Conservation (phyloP, 2,888 invertebrate genomes). For the Gari tellinella region DNA sequence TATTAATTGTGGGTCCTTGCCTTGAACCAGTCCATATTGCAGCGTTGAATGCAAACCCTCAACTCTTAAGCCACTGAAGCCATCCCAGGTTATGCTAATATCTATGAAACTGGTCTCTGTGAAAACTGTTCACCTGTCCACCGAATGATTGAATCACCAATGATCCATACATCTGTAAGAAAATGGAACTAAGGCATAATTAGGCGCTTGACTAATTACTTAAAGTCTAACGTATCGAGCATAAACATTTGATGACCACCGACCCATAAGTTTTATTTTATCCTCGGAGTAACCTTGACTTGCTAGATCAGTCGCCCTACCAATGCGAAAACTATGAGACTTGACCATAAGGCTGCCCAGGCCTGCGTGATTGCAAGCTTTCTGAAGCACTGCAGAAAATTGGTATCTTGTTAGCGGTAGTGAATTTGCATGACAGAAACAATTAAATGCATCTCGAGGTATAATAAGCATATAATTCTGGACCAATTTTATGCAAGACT, state of each 20-base stretch:
- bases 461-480: background rate
- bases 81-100: conserved; percentile 14
- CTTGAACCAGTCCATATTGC: conserved; percentile 2
- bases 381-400: conserved; percentile 26
- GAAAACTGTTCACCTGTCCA: conserved; percentile 17
- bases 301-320: conserved; percentile 25
- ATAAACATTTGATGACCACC: conserved; percentile 29
- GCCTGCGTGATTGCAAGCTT: conserved; percentile 14
- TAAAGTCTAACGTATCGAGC: conserved; percentile 16
- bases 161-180: conserved; percentile 32
- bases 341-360: too few relatives aligned
- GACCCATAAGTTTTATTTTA: conserved; percentile 32
- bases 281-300: conserved; percentile 11
- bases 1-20: too few relatives aligned
- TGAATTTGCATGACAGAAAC: conserved; percentile 22
- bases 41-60: conserved; percentile 18
- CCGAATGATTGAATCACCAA: conserved; percentile 29
- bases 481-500: background rate
- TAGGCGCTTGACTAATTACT: too few relatives aligned
- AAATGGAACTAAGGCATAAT: background rate
- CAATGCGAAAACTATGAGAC: conserved; percentile 40
- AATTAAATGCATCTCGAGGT: background rate
- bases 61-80: conserved; percentile 6
- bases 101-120: background rate
- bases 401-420: conserved; percentile 24